phyloP scores from a whole-genome alignment of 2,888 invertebrate genomes.

The Saturnia pavonia region DNA sequence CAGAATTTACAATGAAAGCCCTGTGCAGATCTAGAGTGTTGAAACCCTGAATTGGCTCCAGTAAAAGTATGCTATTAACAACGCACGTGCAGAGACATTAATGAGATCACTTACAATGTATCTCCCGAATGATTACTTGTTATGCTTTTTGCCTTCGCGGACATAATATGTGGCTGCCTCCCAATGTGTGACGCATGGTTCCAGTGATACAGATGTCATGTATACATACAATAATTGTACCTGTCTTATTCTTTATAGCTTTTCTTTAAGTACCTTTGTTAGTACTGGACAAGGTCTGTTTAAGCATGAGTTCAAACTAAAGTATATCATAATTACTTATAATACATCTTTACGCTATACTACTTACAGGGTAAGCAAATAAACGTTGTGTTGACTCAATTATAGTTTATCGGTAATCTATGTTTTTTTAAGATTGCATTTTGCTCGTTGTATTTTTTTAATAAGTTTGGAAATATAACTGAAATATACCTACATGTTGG shows the following conservation, averaged over 20 bases:
- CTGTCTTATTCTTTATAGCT: not conserved
- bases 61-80: conserved; percentile 1
- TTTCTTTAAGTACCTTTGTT: not conserved
- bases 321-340: not conserved
- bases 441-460: too few relatives aligned
- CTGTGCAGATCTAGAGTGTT: not conserved
- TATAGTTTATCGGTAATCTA: not conserved
- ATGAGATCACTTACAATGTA: conserved; percentile 8
- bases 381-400: not conserved
- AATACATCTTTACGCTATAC: not conserved
- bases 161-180: not conserved
- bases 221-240: not conserved
- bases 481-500: not conserved
- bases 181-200: not conserved
- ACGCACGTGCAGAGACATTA: not conserved
- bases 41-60: not conserved
- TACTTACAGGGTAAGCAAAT: not conserved
- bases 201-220: not conserved
- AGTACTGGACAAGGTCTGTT: not conserved
- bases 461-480: not conserved
- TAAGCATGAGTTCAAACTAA: not conserved
- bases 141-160: not conserved
- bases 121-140: conserved; percentile 7
- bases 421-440: too few relatives aligned
- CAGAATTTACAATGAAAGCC: not conserved